These are phyloP conservation scores for Elgaria multicarinata DNA, from an alignment of 2,113 vertebrate genomes.

Conservation along the genomic window DNA sequence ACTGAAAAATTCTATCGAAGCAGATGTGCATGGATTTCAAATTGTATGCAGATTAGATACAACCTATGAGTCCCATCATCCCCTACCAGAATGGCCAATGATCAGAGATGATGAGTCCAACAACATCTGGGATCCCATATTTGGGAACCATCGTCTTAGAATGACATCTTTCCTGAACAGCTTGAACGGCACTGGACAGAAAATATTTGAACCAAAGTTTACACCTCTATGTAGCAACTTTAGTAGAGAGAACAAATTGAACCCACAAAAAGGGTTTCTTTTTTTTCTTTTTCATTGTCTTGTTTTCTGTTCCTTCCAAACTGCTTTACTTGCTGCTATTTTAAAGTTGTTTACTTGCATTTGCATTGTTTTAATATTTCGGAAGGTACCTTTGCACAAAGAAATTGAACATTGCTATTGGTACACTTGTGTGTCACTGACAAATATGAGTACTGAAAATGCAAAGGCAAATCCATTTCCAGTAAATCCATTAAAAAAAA, in stretches of 20 bases:
- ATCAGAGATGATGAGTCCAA: background rate
- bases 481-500: background rate
- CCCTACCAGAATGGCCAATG: background rate
- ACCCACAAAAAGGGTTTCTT: too few relatives aligned
- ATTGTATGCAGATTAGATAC: too few relatives aligned
- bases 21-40: background rate
- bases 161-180: background rate
- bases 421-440: background rate
- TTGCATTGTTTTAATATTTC: background rate
- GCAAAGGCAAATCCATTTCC: background rate
- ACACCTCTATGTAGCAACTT: too few relatives aligned
- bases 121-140: background rate
- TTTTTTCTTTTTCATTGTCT: background rate
- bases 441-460: background rate
- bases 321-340: background rate
- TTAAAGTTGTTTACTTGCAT: background rate
- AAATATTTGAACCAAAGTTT: too few relatives aligned
- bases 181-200: background rate
- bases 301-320: background rate
- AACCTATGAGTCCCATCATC: background rate
- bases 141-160: background rate
- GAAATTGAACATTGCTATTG: background rate
- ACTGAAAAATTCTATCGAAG: background rate
- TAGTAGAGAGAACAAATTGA: too few relatives aligned
- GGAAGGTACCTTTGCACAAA: background rate